Base-by-base conservation (phyloP, 2,888 invertebrate genomes). In the Xylophagus ater region DNA sequence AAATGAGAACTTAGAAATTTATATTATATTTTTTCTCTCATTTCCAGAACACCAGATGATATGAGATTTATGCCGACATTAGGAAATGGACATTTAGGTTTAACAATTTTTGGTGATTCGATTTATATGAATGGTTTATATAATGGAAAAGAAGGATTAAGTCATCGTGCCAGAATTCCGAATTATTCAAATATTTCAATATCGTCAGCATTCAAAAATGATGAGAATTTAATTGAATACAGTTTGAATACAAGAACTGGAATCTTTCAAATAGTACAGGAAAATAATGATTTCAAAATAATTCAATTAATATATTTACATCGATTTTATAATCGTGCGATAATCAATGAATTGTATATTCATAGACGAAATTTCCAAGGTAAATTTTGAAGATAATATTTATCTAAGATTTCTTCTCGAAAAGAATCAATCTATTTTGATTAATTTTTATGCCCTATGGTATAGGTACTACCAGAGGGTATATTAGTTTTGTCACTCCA, bases 91-190 rank as follows among this genome's bases (percentile, higher is more conserved):
- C 74, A 75, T 46, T 49, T 75, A 37, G 74, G 74, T 1, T 70
- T 72, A 7, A 72, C 72, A 14, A 52, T 74, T 13, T 73, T 71
- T 53, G 70, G 74, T 20, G 69, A 74, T 47, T 67, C 73, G 0
- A 70, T 75, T 3, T 73, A 70, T 47, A 69, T 74, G 62, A 75
- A 75, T 45, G 75, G 75, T 0, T 49, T 75, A 0, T 75, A 74
- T 57, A 75, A 71, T 53, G 75, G 75, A 2, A 56, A 53, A 5
- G 61, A 57, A 2, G 74, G 75, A 0, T 62, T 69, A 28, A 74
- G 74, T 45, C 71, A 69, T 37, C 65, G 75, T 6, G 75, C 74
- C 0, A 65, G 74, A 23, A 71, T 76, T 21, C 75, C 74, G n/a
- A 70, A 69, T 37, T 73, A 72, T 69, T 65, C 70, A 3, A 74